Evolutionary conservation across 2,888 invertebrate genomes (phyloP).

Genomic region (Cryptocephalus moraei): DNA sequence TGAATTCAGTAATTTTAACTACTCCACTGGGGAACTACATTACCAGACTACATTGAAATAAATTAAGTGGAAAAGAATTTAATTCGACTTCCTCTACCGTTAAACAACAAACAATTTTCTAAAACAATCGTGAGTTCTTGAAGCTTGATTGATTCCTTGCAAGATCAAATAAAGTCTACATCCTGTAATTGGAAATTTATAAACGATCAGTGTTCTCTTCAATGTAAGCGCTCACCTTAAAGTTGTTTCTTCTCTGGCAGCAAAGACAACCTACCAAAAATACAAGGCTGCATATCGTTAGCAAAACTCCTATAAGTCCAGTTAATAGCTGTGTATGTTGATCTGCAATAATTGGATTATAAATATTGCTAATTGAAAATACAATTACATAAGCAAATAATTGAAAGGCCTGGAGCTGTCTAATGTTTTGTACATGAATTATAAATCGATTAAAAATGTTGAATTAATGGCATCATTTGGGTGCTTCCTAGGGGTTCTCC

Average conservation of each 20-base stretch:
- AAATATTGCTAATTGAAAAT: not conserved
- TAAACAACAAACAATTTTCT: too few relatives aligned
- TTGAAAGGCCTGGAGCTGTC: not conserved
- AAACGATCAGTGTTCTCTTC: too few relatives aligned
- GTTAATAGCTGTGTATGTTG: constrained; percentile 31
- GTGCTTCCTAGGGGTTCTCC: too few relatives aligned
- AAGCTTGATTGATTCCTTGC: not conserved
- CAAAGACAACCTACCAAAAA: constrained; percentile 36
- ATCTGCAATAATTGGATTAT: constrained; percentile 8
- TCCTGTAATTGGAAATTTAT: too few relatives aligned
- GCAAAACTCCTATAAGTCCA: constrained; percentile 32
- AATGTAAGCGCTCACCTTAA: constrained; percentile 32
- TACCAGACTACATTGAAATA: too few relatives aligned
- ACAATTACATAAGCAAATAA: too few relatives aligned
- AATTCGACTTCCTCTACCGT: too few relatives aligned
- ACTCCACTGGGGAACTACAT: too few relatives aligned
- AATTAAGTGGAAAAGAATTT: too few relatives aligned
- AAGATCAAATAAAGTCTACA: not conserved
- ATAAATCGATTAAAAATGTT: not conserved
- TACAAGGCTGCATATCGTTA: constrained; percentile 36
- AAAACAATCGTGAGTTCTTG: too few relatives aligned
- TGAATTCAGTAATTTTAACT: too few relatives aligned
- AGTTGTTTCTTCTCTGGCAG: constrained; percentile 38
- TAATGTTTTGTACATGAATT: not conserved
- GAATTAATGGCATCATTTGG: too few relatives aligned